Evolutionary conservation across 2,113 vertebrate genomes (phyloP).

Genomic region (Girardinichthys multiradiatus): DNA sequence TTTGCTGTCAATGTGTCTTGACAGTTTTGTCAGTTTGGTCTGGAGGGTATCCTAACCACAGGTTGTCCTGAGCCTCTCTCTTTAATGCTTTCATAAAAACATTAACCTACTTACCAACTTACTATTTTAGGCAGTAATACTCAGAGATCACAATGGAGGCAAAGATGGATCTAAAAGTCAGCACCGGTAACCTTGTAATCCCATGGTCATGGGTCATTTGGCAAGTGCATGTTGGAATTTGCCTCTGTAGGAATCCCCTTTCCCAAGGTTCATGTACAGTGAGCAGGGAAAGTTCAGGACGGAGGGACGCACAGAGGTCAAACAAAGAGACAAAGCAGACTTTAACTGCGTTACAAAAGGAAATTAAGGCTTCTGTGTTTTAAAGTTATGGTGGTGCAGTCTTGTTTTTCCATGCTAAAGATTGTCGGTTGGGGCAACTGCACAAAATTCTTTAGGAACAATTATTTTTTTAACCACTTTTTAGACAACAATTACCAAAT

Average conservation of each 20-base stretch:
- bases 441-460: too few relatives aligned
- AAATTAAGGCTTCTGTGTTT: conserved; percentile 36
- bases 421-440: neutral
- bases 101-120: conserved; percentile 78
- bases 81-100: conserved; percentile 75
- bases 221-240: conserved; percentile 79
- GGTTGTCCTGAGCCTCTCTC: conserved; percentile 80
- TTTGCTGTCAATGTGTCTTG: conserved; percentile 74
- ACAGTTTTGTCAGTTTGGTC: conserved; percentile 82
- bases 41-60: conserved; percentile 88
- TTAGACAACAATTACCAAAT: too few relatives aligned
- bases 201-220: conserved; percentile 83
- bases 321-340: conserved; percentile 86
- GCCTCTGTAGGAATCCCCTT: conserved; percentile 82
- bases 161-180: conserved; percentile 75
- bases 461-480: too few relatives aligned
- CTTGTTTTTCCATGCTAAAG: conserved; percentile 15
- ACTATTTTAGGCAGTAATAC: conserved; percentile 86
- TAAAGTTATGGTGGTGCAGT: conserved; percentile 15
- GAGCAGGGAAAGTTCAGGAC: conserved; percentile 68
- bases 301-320: conserved; percentile 69
- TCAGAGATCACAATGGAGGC: conserved; percentile 72
- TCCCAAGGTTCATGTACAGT: conserved; percentile 48
- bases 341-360: conserved; percentile 68
- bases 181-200: conserved; percentile 72